A percentile compares a stretch with the other conserved stretches of the same genome.
These are phyloP conservation scores for Dreissena rostriformis DNA, from an alignment of 1,140 invertebrate genomes.

Conservation along the genomic window DNA sequence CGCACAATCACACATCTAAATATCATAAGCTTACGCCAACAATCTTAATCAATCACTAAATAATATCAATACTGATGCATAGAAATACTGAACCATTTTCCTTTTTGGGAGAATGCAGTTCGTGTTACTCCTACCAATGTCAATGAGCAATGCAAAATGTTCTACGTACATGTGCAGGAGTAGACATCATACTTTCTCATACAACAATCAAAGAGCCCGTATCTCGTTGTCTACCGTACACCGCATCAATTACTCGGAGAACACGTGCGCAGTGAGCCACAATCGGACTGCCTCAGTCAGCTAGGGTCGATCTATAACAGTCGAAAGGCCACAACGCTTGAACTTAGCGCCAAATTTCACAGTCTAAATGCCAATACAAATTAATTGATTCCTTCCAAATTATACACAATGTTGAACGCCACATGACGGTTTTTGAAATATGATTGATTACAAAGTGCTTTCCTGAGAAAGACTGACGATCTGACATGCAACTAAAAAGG, in stretches of 20 bases:
- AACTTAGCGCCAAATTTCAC: not conserved
- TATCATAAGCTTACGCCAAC: too few relatives aligned
- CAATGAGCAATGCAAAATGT: too few relatives aligned
- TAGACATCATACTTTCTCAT: too few relatives aligned
- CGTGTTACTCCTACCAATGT: too few relatives aligned
- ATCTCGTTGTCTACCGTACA: too few relatives aligned
- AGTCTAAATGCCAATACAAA: not conserved
- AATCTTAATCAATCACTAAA: too few relatives aligned
- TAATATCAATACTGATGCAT: too few relatives aligned
- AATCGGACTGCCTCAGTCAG: not conserved
- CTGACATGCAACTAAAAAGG: not conserved
- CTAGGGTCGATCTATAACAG: not conserved
- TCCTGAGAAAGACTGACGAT: not conserved
- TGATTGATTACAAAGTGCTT: not conserved
- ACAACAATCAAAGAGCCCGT: too few relatives aligned
- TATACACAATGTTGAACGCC: not conserved
- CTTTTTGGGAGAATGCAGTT: too few relatives aligned
- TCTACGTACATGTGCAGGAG: too few relatives aligned
- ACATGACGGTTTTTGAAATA: not conserved
- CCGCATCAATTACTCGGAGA: not conserved
- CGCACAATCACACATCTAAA: too few relatives aligned
- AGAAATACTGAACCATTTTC: too few relatives aligned
- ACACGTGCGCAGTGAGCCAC: not conserved
- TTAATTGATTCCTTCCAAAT: conserved; percentile 9
- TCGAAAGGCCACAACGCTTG: not conserved